A percentile compares a stretch with the other conserved stretches of the same genome.
These are phyloP conservation scores for Coranthus polyacanthus DNA, from an alignment of 2,797 vertebrate genomes.

Conservation along the genomic window DNA sequence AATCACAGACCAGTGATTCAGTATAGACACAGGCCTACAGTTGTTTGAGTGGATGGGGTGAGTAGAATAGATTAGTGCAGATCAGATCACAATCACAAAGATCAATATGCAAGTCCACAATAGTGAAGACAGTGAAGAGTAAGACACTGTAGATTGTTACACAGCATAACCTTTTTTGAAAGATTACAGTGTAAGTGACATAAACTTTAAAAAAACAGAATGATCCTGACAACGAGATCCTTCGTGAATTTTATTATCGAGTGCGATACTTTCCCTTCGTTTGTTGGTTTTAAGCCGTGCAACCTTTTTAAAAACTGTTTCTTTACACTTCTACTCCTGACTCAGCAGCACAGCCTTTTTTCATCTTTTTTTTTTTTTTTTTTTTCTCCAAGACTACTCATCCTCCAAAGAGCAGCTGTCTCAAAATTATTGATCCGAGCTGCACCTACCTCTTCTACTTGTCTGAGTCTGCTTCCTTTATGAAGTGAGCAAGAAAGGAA, in stretches of 20 bases:
- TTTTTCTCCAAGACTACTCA: constrained; percentile 32
- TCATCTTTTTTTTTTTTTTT: constrained; percentile 22
- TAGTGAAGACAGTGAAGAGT: neutral
- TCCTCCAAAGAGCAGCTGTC: constrained; percentile 43
- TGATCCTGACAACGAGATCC: neutral
- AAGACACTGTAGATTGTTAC: neutral
- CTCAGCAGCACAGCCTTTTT: constrained; percentile 22
- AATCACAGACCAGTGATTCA: constrained; percentile 57
- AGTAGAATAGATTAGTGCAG: constrained; percentile 12
- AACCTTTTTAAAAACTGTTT: constrained; percentile 18
- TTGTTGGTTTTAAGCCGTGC: neutral
- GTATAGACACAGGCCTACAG: constrained; percentile 39
- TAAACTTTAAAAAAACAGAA: constrained; percentile 5
- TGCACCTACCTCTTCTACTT: constrained; percentile 28
- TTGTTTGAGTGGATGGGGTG: constrained; percentile 26
- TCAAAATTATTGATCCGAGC: constrained; percentile 55
- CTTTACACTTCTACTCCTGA: constrained; percentile 19
- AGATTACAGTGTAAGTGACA: neutral
- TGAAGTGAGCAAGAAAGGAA: constrained; percentile 19
- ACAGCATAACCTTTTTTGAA: neutral
- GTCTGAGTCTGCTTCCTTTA: constrained; percentile 20
- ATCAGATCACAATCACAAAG: constrained; percentile 29
- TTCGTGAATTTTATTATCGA: too few relatives aligned
- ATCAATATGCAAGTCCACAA: constrained; percentile 16
- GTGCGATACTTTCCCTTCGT: too few relatives aligned